Base-by-base conservation (phyloP, 2,888 invertebrate species). In the Leptopilina myrica region DNA sequence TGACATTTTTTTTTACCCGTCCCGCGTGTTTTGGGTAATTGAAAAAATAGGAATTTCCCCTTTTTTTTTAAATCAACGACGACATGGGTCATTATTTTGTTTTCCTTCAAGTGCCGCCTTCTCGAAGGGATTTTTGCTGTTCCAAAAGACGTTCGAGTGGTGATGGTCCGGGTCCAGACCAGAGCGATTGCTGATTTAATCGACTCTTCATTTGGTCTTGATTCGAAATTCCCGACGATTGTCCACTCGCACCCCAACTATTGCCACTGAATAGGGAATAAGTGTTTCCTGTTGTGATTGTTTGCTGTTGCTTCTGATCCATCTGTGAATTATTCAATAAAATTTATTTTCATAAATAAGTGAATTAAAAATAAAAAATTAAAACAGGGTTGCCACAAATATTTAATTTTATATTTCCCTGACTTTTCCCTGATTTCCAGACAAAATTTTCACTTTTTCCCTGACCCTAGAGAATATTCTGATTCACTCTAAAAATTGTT, bases 111-210 rank as follows among this genome's bases (percentile, higher is more conserved):
- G 92, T 91, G 78, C 92, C 92, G 49, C 91, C 92, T 82, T 92
- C 92, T 78, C 92, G 90, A 80, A 94, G 92, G 87, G 95, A 95
- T 88, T 95, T 95, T 92, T 97, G 97, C 87, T 96, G 96, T 90
- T 97, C 96, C 81, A 97, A 92, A 26, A 97, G 93, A 64, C 96
- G 94, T 90, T 96, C 96, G 79, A 97, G 92, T 0, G 96, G 96
- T 56, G 96, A 96, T 1, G 96, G 96, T 4, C 96, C 95, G 6
- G 95, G 95, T 0, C 95, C 95, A 12, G 95, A 95, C 95, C 96
- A 96, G 65, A 96, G 92, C 0, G 96, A 95, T 94, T 96, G 94
- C 59, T 93, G 90, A 81, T 85, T 86, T 4, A 89, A 80, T 75
- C 86, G 85, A 6, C 85, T 81, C 59, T 89, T 90, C 56, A 89